Conservation (phyloP, 2,888 invertebrate species). For the Meiosimyza platycephala region DNA sequence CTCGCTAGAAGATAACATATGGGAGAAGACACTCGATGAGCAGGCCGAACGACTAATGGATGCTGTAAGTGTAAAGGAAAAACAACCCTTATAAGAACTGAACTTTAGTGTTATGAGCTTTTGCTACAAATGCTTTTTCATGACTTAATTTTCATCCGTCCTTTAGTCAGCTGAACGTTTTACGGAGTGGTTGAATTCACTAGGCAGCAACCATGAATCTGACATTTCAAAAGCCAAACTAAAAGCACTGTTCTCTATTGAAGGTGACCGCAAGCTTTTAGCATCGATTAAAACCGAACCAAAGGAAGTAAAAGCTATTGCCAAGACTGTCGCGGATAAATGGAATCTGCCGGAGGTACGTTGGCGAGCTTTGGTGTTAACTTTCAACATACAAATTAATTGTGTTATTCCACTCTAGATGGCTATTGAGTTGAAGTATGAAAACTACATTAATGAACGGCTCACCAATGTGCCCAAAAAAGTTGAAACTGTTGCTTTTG, state of each 20-base stretch:
- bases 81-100: background rate
- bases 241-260: conserved; percentile 64
- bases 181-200: conserved; percentile 61
- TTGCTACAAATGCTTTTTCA: too few species aligned
- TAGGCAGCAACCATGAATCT: conserved; percentile 57
- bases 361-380: conserved; percentile 18
- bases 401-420: conserved; percentile 50
- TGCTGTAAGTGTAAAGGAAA: conserved; percentile 52
- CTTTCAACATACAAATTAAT: conserved; percentile 15
- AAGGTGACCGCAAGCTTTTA: conserved; percentile 59
- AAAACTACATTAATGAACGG: conserved; percentile 55
- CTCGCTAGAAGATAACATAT: conserved; percentile 51
- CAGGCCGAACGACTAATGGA: conserved; percentile 66
- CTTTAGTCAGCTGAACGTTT: conserved; percentile 62
- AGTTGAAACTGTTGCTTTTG: conserved; percentile 61
- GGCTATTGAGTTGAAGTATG: conserved; percentile 64
- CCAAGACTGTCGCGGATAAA: conserved; percentile 62
- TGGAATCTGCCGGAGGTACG: conserved; percentile 63
- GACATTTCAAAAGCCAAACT: conserved; percentile 61
- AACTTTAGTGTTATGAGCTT: too few species aligned
- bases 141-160: background rate
- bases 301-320: conserved; percentile 63
- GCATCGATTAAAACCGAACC: conserved; percentile 63
- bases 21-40: conserved; percentile 60
- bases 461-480: conserved; percentile 48